phyloP scores from a whole-genome alignment of 2,113 vertebrate species.

The Pitta sordida region DNA sequence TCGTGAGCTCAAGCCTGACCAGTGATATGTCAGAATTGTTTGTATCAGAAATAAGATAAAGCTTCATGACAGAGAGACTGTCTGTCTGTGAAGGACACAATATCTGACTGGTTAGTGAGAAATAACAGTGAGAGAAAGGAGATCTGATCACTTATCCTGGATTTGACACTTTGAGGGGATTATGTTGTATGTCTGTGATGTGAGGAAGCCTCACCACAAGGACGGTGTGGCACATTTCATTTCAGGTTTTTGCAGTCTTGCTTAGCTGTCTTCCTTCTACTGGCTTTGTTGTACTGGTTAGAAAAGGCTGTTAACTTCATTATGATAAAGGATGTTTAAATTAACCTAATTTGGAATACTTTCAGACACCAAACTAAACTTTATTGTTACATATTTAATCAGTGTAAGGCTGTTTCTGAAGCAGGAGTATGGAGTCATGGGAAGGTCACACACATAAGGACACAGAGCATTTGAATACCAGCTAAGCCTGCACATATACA shows the following conservation, averaged over 20 bases:
- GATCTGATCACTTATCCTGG: not conserved
- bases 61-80: not conserved
- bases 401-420: not conserved
- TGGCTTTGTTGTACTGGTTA: not conserved
- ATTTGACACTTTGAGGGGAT: not conserved
- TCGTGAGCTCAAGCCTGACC: not conserved
- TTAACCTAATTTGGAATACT: not conserved
- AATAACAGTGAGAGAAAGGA: not conserved
- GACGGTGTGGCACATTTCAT: not conserved
- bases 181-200: not conserved
- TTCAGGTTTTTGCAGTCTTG: not conserved
- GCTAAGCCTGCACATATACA: not conserved
- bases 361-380: not conserved
- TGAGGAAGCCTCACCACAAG: not conserved
- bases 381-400: not conserved
- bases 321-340: not conserved
- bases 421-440: not conserved
- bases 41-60: not conserved
- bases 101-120: not conserved
- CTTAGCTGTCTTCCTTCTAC: not conserved
- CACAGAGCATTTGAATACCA: not conserved
- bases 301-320: not conserved
- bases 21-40: not conserved
- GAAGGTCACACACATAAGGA: not conserved
- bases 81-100: not conserved